These are phyloP conservation scores for Acanthaster planci DNA, from an alignment of 35 echinoderm and acorn worm genomes.

Conservation along the genomic window DNA sequence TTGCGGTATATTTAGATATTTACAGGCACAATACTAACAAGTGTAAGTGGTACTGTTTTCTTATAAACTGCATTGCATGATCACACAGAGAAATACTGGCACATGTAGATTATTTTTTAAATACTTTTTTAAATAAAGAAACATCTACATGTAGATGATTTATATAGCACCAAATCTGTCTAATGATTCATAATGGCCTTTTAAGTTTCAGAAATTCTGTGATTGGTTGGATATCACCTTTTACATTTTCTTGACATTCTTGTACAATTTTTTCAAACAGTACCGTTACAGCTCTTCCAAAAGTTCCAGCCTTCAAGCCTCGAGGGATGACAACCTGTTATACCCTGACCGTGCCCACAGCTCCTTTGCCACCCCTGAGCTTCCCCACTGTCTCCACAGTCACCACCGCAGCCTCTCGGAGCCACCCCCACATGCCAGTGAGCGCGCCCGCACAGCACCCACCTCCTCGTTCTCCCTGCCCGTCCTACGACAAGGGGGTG, in stretches of 20 bases:
- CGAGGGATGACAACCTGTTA: conserved; percentile 8
- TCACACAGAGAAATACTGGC: too few relatives aligned
- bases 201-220: not conserved
- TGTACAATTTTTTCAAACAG: not conserved
- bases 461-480: conserved; percentile 27
- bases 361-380: conserved; percentile 11
- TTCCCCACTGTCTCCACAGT: not conserved
- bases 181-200: not conserved
- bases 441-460: not conserved
- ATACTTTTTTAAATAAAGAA: too few relatives aligned
- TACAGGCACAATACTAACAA: too few relatives aligned
- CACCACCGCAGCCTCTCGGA: not conserved
- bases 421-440: not conserved
- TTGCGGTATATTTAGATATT: too few relatives aligned
- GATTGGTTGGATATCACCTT: not conserved
- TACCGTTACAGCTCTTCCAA: conserved; percentile 37
- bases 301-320: conserved; percentile 27
- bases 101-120: too few relatives aligned
- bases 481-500: conserved; percentile 44
- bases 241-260: not conserved
- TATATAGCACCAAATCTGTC: not conserved
- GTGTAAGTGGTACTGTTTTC: too few relatives aligned
- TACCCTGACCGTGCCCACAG: conserved; percentile 12
- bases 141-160: too few relatives aligned
- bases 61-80: too few relatives aligned